Base-by-base conservation (phyloP, 2,797 vertebrate genomes). In the Eidolon dupreanum region DNA sequence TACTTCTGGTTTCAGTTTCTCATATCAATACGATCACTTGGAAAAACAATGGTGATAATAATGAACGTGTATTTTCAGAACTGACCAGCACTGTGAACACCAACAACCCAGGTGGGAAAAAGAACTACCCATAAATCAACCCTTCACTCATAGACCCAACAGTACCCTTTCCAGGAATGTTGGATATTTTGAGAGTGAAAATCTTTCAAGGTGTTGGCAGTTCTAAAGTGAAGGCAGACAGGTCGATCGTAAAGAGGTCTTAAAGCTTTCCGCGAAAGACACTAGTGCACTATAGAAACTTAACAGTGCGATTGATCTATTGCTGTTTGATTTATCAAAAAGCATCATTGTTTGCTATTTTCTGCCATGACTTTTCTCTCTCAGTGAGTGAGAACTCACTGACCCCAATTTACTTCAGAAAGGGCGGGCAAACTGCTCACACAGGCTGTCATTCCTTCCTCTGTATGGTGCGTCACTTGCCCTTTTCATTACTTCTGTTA, bases 171-270 rank as follows among this genome's bases (percentile, higher is more conserved):
- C 85, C 82, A 20, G 11, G 46, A 66, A 89, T 24, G 8, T 65
- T 46, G 13, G 88, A 51, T 57, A 41, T 33, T 51, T 41, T 66
- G 41, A 93, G 31, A 95, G 33, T 33, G 78, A 91, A 94, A 86
- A 95, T 94, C 94, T 96, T 95, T 93, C n/a, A 63, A 79, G 70
- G 88, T 49, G 68, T 31, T 78, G 66, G 63, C 63, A 55, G 66
- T 70, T 96, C 49, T 61, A 71, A 71, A 79, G 83, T n/a, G 78
- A 95, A 96, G 75, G 65, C 83, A 90, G 79, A 24, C 59, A 13
- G 20, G 51, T 5, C 51, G 38, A 75, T 87, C 28, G 1, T 86
- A 65, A 92, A 93, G 51, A 83, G 11, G 77, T 71, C 94, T 90
- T 71, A 75, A 28, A 20, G 36, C n/a, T 33, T 78, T 57, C 82